These are phyloP conservation scores for Speoplatyrhinus poulsoni DNA, from an alignment of 2,113 vertebrate species.

Conservation along the genomic window DNA sequence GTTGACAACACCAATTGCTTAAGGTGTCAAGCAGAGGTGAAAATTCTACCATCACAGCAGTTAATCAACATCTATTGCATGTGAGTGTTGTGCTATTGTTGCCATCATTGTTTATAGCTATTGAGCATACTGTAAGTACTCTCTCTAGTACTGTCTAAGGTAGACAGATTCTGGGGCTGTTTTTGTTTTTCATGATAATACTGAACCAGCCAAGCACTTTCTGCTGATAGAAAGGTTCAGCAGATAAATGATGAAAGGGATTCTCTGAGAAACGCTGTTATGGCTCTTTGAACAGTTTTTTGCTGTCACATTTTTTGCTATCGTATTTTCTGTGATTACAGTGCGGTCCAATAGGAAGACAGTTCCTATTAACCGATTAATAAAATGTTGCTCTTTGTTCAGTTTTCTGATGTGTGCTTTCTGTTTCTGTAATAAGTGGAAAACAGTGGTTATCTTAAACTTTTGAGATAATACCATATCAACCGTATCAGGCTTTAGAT, in stretches of 20 bases:
- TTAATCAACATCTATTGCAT: constrained; percentile 48
- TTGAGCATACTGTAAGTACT: constrained; percentile 19
- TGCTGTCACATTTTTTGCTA: constrained; percentile 60
- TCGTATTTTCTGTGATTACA: constrained; percentile 72
- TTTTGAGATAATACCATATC: too few relatives aligned
- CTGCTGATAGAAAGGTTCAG: constrained; percentile 73
- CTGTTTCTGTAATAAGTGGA: not conserved
- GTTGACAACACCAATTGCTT: constrained; percentile 40
- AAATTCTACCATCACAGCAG: constrained; percentile 58
- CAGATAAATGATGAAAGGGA: constrained; percentile 77
- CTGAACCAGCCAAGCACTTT: constrained; percentile 52
- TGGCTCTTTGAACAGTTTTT: constrained; percentile 74
- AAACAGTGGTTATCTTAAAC: not conserved
- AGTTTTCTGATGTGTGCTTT: not conserved
- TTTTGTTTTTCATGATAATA: constrained; percentile 65
- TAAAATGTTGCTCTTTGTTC: constrained; percentile 11
- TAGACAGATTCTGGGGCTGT: constrained; percentile 24
- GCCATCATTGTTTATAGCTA: constrained; percentile 18
- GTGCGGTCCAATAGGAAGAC: constrained; percentile 53
- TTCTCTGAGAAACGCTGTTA: constrained; percentile 64
- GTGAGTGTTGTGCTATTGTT: constrained; percentile 33
- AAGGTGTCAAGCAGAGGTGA: constrained; percentile 38
- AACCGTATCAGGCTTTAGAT: too few relatives aligned
- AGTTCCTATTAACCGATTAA: constrained; percentile 36
- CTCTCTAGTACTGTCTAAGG: not conserved